These are phyloP conservation scores for Kryphioiulus occultus DNA, from an alignment of 2,888 invertebrate genomes.

Conservation along the genomic window DNA sequence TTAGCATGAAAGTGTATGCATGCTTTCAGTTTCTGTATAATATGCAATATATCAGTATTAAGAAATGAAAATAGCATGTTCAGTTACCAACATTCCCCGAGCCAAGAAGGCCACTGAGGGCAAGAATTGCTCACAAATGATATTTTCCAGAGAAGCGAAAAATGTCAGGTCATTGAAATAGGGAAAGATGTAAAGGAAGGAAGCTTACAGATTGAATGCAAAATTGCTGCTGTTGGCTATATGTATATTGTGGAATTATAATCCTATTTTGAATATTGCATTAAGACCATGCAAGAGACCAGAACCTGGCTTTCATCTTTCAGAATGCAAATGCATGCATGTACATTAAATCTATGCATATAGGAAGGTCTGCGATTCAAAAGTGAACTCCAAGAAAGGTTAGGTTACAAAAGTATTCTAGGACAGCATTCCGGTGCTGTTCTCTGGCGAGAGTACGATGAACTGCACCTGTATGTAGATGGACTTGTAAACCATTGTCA, in stretches of 20 bases:
- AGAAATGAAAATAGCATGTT: background rate
- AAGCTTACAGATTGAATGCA: background rate
- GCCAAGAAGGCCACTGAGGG: background rate
- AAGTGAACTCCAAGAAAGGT: background rate
- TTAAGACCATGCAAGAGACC: background rate
- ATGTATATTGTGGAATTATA: background rate
- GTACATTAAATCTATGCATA: background rate
- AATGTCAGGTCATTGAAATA: background rate
- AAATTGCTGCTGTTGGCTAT: background rate
- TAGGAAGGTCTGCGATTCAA: background rate
- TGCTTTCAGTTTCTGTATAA: background rate
- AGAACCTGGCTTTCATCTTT: background rate
- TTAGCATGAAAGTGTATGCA: background rate
- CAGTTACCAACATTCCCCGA: background rate
- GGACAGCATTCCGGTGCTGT: background rate
- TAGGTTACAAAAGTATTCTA: background rate
- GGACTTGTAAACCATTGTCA: no score
- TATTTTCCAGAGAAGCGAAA: background rate
- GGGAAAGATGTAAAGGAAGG: background rate
- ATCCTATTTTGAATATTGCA: conserved; percentile 11
- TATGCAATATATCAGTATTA: background rate
- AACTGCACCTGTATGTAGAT: background rate
- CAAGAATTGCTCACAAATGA: background rate
- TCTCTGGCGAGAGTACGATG: background rate
- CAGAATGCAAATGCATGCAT: background rate